Base-by-base conservation (phyloP, 2,888 invertebrate genomes). In the Amphipyra berbera region DNA sequence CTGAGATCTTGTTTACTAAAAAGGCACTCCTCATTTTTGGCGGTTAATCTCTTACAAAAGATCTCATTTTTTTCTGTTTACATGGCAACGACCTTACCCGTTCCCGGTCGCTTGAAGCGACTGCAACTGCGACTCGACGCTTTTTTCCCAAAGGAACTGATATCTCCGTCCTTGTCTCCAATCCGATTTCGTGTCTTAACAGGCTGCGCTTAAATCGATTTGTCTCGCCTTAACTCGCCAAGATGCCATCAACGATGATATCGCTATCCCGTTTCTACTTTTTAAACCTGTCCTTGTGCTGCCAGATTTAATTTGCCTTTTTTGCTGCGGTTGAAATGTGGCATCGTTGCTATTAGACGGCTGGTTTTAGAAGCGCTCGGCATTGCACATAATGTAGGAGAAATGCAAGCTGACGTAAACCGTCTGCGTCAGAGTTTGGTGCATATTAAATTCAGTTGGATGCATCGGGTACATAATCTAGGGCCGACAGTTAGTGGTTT, bases 21-120 rank as follows among this genome's bases (percentile, higher is more conserved):
- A 83, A 76, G 67, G 64, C 73, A 66, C 76, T 78, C 66, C 57
- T 81, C 76, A 78, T 77, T 86, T 86, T 79, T 73, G 61, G 65
- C 57, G 71, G 66, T 81, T 88, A 86, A 88, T 88, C 89, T 90
- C 79, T 83, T 81, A 85, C 86, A 82, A 87, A 86, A 88, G 85
- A 90, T 88, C 88, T 85, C 72, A 64, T 82, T 86, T 90, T 90
- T 86, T 87, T 84, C 73, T 84, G 83, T 89, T 88, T 87, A 86
- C 86, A 86, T 82, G 92, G 84, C 92, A 93, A 90, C 89, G 90
- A 92, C 91, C 92, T 91, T 83, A 84, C 82, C 75, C 78, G 82
- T 78, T 82, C 82, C 83, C 78, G 82, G 77, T 67, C 69, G 72
- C 72, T 64, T 60, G 68, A 68, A 76, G 30, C 30, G 30, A 30